Conservation (phyloP, 2,888 invertebrate genomes). For the Agrochola lychnidis region DNA sequence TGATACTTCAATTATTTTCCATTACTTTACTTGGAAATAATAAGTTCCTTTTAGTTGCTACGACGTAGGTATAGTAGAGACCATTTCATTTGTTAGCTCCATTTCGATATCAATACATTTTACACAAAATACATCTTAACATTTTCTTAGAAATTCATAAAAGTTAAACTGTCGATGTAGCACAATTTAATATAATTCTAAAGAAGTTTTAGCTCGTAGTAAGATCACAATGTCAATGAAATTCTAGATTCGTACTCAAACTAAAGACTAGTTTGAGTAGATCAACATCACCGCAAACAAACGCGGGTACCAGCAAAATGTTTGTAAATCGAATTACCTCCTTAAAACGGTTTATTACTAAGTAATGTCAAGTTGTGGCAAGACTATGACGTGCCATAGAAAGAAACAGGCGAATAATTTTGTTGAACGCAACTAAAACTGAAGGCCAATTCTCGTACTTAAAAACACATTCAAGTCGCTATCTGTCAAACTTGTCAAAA, state of each 20-base stretch:
- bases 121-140: background rate
- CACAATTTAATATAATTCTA: background rate
- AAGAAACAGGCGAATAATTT: constrained; percentile 22
- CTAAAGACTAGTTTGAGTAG: no score
- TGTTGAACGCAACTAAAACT: constrained; percentile 11
- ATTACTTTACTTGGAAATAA: background rate
- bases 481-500: no score
- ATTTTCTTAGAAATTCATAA: background rate
- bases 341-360: constrained; percentile 52
- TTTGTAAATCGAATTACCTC: constrained; percentile 62
- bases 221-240: background rate
- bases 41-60: background rate
- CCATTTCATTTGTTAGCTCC: constrained; percentile 7
- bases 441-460: no score
- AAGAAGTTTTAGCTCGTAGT: background rate
- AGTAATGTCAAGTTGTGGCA: constrained; percentile 34
- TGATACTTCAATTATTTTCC: background rate
- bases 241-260: constrained; percentile 1
- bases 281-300: constrained; percentile 4
- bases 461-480: no score
- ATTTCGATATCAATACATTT: constrained; percentile 6
- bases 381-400: constrained; percentile 20
- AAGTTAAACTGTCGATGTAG: constrained; percentile 4
- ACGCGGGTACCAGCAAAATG: constrained; percentile 36
- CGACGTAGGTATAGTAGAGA: background rate